Conservation (phyloP, 2,113 vertebrate species). For the Oryzias melastigma region DNA sequence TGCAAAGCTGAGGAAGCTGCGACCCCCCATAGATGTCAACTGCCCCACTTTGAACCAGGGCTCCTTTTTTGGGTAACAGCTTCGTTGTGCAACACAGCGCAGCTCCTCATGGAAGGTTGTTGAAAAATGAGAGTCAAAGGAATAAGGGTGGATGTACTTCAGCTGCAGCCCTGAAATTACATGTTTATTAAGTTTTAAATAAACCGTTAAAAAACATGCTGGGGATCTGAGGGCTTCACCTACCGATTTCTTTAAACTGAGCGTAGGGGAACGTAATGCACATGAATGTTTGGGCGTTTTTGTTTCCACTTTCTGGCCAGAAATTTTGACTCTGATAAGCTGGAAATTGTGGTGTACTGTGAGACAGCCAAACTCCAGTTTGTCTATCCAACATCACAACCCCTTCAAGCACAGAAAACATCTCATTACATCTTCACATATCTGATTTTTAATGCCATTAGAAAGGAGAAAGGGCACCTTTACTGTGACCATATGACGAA, state of each 20-base stretch:
- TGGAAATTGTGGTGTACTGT: slow-evolving; percentile 64
- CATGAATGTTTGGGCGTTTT: slow-evolving; percentile 54
- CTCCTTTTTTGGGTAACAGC: slow-evolving; percentile 17
- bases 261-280: slow-evolving; percentile 49
- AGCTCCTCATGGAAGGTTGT: slow-evolving; percentile 30
- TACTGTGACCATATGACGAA: slow-evolving; percentile 58
- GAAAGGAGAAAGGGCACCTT: slow-evolving; percentile 34
- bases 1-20: slow-evolving; percentile 38
- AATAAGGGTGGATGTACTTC: slow-evolving; percentile 53
- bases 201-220: no score
- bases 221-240: not conserved
- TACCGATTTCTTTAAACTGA: slow-evolving; percentile 54
- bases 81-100: slow-evolving; percentile 32
- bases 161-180: slow-evolving; percentile 52
- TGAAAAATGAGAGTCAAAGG: slow-evolving; percentile 36
- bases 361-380: slow-evolving; percentile 64
- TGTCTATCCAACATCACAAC: slow-evolving; percentile 52
- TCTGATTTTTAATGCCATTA: not conserved
- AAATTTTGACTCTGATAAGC: not conserved
- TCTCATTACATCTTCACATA: not conserved
- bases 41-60: slow-evolving; percentile 13
- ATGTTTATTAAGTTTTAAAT: no score
- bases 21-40: slow-evolving; percentile 19
- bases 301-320: slow-evolving; percentile 47
- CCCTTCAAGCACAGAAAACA: slow-evolving; percentile 22